These are phyloP conservation scores for Stenurella melanura DNA, from an alignment of 2,888 invertebrate genomes.

Conservation along the genomic window DNA sequence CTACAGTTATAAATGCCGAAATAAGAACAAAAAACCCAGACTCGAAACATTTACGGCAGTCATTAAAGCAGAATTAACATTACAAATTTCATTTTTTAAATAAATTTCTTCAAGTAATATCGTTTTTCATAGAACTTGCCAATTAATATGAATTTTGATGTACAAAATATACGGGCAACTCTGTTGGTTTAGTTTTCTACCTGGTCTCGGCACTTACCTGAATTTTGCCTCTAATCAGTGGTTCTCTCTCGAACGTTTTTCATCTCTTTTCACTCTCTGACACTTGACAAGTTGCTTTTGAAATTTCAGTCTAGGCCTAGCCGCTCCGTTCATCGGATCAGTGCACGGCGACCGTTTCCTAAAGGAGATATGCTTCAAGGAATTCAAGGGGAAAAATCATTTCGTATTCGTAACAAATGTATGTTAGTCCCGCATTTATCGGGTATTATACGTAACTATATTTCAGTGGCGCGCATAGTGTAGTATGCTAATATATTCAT, in stretches of 20 bases:
- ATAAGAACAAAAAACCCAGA: constrained; percentile 16
- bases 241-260: constrained; percentile 57
- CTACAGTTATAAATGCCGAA: constrained; percentile 29
- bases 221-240: constrained; percentile 64
- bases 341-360: constrained; percentile 46
- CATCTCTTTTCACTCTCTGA: constrained; percentile 68
- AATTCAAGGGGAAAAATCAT: constrained; percentile 35
- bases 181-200: constrained; percentile 33
- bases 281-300: constrained; percentile 74
- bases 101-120: not conserved
- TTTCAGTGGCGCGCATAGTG: not conserved
- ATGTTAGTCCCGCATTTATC: constrained; percentile 13
- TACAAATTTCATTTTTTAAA: constrained; percentile 37
- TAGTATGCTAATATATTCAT: not conserved
- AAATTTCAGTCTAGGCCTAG: constrained; percentile 71
- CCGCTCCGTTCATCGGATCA: constrained; percentile 52
- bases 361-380: constrained; percentile 27
- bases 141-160: constrained; percentile 18
- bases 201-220: constrained; percentile 64
- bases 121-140: constrained; percentile 7
- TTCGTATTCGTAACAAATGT: constrained; percentile 14
- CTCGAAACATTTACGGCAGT: constrained; percentile 5
- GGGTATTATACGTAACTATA: constrained; percentile 11
- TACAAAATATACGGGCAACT: constrained; percentile 21
- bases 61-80: constrained; percentile 14